A percentile compares a stretch with the other conserved stretches of the same genome.
These are phyloP conservation scores for Lordiphosa stackelbergi DNA, from an alignment of 1,140 invertebrate genomes.

Conservation along the genomic window DNA sequence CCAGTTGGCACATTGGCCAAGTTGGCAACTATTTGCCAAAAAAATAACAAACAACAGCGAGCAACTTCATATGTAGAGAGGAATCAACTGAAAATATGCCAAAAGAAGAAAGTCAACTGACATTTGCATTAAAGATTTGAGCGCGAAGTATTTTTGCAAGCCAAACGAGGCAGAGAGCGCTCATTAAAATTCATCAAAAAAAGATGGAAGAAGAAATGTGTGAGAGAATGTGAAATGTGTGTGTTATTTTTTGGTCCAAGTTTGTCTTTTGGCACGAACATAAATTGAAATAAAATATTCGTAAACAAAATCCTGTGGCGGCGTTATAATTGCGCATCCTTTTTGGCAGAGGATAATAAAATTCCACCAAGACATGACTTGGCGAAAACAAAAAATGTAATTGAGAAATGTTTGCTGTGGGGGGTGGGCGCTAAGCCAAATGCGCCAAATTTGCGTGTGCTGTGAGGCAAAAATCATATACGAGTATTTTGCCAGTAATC, in stretches of 20 bases:
- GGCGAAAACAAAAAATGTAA: conserved; percentile 34
- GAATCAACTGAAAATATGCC: conserved; percentile 32
- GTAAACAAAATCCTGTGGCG: conserved; percentile 57
- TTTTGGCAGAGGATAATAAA: conserved; percentile 54
- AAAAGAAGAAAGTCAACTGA: conserved; percentile 31
- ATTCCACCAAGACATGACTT: conserved; percentile 49
- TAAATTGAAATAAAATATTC: conserved; percentile 66
- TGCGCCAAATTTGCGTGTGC: conserved; percentile 22
- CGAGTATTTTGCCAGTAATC: conserved; percentile 35
- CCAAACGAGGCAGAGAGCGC: conserved; percentile 50
- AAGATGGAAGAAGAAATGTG: conserved; percentile 28
- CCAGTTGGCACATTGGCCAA: conserved; percentile 52
- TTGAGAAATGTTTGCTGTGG: conserved; percentile 48
- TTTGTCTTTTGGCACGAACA: conserved; percentile 19
- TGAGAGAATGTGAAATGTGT: conserved; percentile 2
- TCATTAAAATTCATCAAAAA: conserved; percentile 73
- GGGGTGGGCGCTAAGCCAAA: conserved; percentile 29
- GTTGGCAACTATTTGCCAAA: conserved; percentile 53
- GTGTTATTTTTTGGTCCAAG: conserved; percentile 1
- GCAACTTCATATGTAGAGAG: conserved; percentile 38
- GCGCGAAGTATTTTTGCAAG: conserved; percentile 57
- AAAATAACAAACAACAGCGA: conserved; percentile 16
- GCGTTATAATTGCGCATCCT: conserved; percentile 63
- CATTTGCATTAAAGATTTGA: conserved; percentile 62
- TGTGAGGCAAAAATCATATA: conserved; percentile 28